Evolutionary conservation across 2,888 invertebrate species (phyloP).

Genomic region (Teinopalpus imperialis): DNA sequence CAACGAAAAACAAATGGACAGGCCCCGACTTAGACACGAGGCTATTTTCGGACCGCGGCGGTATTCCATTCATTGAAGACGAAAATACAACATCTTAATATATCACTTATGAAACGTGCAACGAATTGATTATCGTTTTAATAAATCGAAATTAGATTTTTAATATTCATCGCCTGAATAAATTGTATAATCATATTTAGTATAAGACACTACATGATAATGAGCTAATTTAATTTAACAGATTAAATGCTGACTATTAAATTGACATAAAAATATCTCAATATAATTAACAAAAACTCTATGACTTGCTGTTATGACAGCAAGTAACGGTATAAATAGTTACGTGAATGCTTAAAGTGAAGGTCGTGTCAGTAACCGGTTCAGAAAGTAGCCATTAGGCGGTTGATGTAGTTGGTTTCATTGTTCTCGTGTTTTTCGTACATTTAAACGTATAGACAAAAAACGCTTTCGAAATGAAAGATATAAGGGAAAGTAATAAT

Average conservation of each 20-base stretch:
- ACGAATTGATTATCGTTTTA: constrained; percentile 2
- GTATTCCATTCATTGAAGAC: constrained; percentile 32
- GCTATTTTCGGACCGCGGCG: constrained; percentile 38
- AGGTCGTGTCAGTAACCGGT: constrained; percentile 59
- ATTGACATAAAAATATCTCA: no score
- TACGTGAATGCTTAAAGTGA: constrained; percentile 40
- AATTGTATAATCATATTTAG: no score
- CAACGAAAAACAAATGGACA: constrained; percentile 27
- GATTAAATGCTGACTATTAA: no score
- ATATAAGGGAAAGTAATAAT: constrained; percentile 3
- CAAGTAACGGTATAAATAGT: constrained; percentile 35
- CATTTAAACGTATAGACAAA: constrained; percentile 1
- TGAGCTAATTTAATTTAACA: no score
- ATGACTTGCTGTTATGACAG: neutral
- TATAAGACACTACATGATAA: no score
- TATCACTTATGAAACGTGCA: constrained; percentile 10
- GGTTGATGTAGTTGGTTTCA: constrained; percentile 6
- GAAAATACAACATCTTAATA: constrained; percentile 9
- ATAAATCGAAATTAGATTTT: no score
- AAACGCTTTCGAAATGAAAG: neutral
- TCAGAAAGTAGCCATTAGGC: constrained; percentile 14
- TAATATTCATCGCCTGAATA: no score
- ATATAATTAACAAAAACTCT: constrained; percentile 7
- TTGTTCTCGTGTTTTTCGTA: constrained; percentile 6
- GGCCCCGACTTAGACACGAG: constrained; percentile 34